Evolutionary conservation across 2,797 vertebrate species (phyloP).

Genomic region (Lacerta viridis): DNA sequence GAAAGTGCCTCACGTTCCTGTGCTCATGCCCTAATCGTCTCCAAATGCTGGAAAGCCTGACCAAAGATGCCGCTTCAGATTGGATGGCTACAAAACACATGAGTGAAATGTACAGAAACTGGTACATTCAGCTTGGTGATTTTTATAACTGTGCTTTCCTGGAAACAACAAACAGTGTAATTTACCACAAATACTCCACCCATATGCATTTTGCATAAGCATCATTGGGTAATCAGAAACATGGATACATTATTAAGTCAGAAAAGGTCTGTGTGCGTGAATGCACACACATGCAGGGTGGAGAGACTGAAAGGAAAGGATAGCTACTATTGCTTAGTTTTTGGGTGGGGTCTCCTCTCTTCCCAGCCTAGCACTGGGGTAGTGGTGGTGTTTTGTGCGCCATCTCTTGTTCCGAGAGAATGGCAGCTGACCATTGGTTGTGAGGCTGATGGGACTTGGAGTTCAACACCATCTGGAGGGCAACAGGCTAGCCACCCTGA

Average conservation of each 20-base stretch:
- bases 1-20: slow-evolving; percentile 26
- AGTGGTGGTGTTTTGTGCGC: too few species aligned
- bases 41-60: slow-evolving; percentile 36
- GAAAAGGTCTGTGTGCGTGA: background rate
- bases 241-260: background rate
- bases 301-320: background rate
- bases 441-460: too few species aligned
- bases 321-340: background rate
- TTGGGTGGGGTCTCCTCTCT: background rate
- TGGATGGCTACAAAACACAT: background rate
- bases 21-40: background rate
- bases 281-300: too few species aligned
- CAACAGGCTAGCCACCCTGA: background rate
- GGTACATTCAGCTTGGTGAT: background rate
- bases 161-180: slow-evolving; percentile 29
- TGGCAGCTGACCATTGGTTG: too few species aligned
- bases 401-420: background rate
- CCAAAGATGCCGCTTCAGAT: background rate
- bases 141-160: slow-evolving; percentile 11
- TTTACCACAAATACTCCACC: slow-evolving; percentile 14
- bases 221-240: slow-evolving; percentile 4
- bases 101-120: background rate
- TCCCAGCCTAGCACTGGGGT: too few species aligned
- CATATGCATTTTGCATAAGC: background rate
- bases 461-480: too few species aligned